Evolutionary conservation across 2,797 vertebrate species (phyloP).

Genomic region (Eremophila alpestris): DNA sequence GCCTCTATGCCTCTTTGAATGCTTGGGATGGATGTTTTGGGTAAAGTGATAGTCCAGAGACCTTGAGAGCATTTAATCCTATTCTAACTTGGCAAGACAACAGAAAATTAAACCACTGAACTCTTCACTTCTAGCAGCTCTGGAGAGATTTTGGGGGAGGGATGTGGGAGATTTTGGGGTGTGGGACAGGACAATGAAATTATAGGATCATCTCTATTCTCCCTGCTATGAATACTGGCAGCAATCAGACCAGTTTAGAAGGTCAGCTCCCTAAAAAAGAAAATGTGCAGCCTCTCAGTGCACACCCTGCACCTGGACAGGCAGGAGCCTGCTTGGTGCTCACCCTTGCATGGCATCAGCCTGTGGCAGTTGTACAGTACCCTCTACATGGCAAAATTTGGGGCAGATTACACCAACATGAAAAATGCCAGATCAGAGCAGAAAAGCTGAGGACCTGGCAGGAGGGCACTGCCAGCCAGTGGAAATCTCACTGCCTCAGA

Average conservation of each 20-base stretch:
- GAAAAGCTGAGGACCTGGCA: not conserved
- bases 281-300: not conserved
- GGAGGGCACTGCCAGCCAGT: not conserved
- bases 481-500: not conserved
- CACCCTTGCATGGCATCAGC: rapidly evolving
- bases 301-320: not conserved
- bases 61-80: constrained; percentile 81
- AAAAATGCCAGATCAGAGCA: not conserved
- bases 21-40: constrained; percentile 85
- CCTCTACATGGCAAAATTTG: rapidly evolving
- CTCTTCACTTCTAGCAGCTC: constrained; percentile 11
- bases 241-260: not conserved
- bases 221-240: not conserved
- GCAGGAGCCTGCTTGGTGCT: not conserved
- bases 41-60: constrained; percentile 85
- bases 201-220: not conserved
- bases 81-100: constrained; percentile 74
- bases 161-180: not conserved
- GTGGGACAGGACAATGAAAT: not conserved
- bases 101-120: constrained; percentile 72
- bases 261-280: not conserved
- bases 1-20: constrained; percentile 81
- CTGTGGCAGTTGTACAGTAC: rapidly evolving
- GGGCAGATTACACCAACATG: rapidly evolving
- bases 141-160: not conserved